Conservation (phyloP, 2,797 vertebrate species). For the Hydrolagus colliei region DNA sequence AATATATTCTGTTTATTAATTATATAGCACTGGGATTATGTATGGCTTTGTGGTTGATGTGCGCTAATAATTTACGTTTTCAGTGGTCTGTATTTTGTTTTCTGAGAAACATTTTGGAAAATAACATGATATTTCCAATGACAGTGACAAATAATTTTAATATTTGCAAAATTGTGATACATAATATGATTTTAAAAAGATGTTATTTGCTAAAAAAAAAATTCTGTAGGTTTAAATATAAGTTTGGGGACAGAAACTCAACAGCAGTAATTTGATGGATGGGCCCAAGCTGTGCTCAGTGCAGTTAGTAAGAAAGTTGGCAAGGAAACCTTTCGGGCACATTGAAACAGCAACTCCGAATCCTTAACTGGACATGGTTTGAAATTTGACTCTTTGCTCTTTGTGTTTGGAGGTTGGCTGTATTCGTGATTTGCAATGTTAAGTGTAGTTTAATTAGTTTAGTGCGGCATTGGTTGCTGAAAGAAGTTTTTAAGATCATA, state of each 20-base stretch:
- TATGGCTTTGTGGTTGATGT: no score
- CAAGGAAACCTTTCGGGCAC: constrained; percentile 52
- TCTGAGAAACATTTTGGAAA: no score
- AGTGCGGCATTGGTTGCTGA: not conserved
- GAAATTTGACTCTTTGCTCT: constrained; percentile 61
- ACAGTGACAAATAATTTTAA: no score
- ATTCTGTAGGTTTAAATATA: no score
- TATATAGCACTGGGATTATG: no score
- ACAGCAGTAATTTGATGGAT: constrained; percentile 47
- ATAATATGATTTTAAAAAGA: no score
- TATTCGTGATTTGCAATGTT: not conserved
- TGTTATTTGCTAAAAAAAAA: no score
- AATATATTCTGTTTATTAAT: no score
- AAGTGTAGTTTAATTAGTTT: not conserved
- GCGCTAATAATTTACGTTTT: no score
- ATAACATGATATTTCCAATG: no score
- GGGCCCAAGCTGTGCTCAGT: constrained; percentile 48
- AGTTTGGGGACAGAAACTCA: constrained; percentile 46
- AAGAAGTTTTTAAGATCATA: not conserved
- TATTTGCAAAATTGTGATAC: no score
- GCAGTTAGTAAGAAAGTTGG: constrained; percentile 49
- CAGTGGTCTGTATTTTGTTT: no score
- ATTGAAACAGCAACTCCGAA: constrained; percentile 59
- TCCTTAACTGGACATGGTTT: constrained; percentile 55
- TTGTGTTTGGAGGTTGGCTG: constrained; percentile 42